A percentile compares a stretch with the other conserved stretches of the same genome.
These are phyloP conservation scores for Trichogramma dendrolimi DNA, from an alignment of 2,888 invertebrate genomes.

Conservation along the genomic window DNA sequence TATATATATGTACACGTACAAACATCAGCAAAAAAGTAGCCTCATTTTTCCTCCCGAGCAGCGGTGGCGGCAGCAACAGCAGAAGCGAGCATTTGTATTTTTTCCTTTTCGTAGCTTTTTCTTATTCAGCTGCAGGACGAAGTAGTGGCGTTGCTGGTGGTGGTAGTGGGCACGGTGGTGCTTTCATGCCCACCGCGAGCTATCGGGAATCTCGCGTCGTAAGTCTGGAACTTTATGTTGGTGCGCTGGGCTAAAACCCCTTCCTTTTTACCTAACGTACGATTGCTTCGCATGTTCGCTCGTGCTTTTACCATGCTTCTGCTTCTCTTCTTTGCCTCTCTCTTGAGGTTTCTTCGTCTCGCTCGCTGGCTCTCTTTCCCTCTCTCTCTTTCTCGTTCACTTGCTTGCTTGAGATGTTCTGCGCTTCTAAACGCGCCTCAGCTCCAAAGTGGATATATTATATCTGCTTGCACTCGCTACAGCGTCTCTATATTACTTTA, in stretches of 20 bases:
- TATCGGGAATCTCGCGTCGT: slow-evolving; percentile 53
- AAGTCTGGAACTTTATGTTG: slow-evolving; percentile 53
- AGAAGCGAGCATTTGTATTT: slow-evolving; percentile 31
- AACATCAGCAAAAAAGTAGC: slow-evolving; percentile 9
- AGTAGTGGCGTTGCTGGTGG: not conserved
- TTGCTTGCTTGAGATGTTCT: slow-evolving; percentile 48
- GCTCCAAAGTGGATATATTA: slow-evolving; percentile 22
- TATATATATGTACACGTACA: slow-evolving; percentile 1
- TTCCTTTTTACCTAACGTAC: slow-evolving; percentile 49
- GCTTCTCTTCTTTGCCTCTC: slow-evolving; percentile 22
- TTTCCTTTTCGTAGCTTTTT: slow-evolving; percentile 22
- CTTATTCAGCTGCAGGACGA: not conserved
- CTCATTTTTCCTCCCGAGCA: slow-evolving; percentile 34
- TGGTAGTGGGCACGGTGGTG: slow-evolving; percentile 34
- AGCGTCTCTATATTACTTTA: slow-evolving; percentile 15
- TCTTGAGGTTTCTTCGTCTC: slow-evolving; percentile 9
- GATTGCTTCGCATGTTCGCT: slow-evolving; percentile 47
- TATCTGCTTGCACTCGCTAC: slow-evolving; percentile 19
- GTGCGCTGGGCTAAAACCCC: slow-evolving; percentile 48
- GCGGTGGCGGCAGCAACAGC: slow-evolving; percentile 8
- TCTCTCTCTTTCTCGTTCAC: slow-evolving; percentile 32
- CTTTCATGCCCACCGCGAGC: slow-evolving; percentile 52
- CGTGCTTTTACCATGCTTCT: slow-evolving; percentile 33
- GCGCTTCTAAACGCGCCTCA: slow-evolving; percentile 39
- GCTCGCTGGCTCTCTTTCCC: not conserved